Base-by-base conservation (phyloP, 2,797 vertebrate genomes). In the Tympanoctomys barrerae region DNA sequence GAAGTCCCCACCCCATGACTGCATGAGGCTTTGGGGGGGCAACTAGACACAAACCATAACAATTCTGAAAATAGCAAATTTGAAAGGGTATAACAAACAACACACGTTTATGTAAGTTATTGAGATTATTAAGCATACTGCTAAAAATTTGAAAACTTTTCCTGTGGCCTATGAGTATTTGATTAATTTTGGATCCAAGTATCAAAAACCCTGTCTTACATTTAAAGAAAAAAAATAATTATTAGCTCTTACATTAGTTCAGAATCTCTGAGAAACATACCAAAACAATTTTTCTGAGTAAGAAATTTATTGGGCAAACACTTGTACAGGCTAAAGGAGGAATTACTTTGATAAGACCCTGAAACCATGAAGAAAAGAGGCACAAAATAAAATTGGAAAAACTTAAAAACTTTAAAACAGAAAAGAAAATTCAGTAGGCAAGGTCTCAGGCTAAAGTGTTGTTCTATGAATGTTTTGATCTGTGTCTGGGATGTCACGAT, bases 191-290 rank as follows among this genome's bases (percentile, higher is more conserved):
- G 22, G 26, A 82, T n/a, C n/a, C 22, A 78, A 57, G 16, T 71
- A 71, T 83, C 2, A 14, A 12, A 26, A 10, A 13, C 21, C 28
- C 22, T 21, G 28, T 54, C 46, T 54, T 80, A 70, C 12, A 28
- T 59, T 77, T 87, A 90, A 77, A n/a, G 49, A 66, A 90, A 21
- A 84, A 89, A 84, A 31, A 92, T 36, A 46, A 71, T 28, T 52
- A 24, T 46, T 84, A 79, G 36, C 31, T 87, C 19, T 71, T 71
- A 28, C 26, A 12, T 88, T 59, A 66, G 62, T 62, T 83, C 42
- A 83, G 21, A 31, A 28, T 36, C 75, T 49, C 46, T 77, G 75
- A 77, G 26, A 77, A 77, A 31, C 14, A 28, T 19, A 18, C 5
- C 59, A 19, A 83, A 26, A 75, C 3, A 62, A 64, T 80, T 89